These are phyloP conservation scores for Cremastobaeus sp. DNA, from an alignment of 2,888 invertebrate species.

Conservation along the genomic window DNA sequence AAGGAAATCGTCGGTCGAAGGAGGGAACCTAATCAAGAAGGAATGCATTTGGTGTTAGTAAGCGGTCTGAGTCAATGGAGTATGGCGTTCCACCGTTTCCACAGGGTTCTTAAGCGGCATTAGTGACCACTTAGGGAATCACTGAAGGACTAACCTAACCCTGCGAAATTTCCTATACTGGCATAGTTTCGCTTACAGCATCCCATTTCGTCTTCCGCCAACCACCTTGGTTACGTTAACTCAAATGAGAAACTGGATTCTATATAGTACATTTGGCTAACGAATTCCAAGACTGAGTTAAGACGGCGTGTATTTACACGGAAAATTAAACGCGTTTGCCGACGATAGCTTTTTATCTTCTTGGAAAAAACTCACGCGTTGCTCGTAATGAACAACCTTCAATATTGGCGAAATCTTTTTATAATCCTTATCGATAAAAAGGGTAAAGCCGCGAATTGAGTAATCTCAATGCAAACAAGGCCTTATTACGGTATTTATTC, in stretches of 20 bases:
- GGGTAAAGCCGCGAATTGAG: no score
- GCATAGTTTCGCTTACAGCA: slow-evolving; percentile 64
- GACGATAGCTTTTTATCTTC: slow-evolving; percentile 3
- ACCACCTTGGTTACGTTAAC: slow-evolving; percentile 48
- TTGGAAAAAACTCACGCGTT: no score
- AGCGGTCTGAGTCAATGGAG: slow-evolving; percentile 69
- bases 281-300: slow-evolving; percentile 59
- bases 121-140: slow-evolving; percentile 75
- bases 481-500: no score
- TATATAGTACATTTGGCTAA: slow-evolving; percentile 35
- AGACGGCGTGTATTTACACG: slow-evolving; percentile 5
- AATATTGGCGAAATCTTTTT: no score
- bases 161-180: slow-evolving; percentile 68
- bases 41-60: slow-evolving; percentile 73
- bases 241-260: slow-evolving; percentile 55
- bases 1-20: slow-evolving; percentile 66
- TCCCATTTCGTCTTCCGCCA: slow-evolving; percentile 65
- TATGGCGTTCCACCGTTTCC: slow-evolving; percentile 71
- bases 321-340: slow-evolving; percentile 12
- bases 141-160: slow-evolving; percentile 68
- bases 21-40: slow-evolving; percentile 72
- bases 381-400: no score
- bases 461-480: slow-evolving; percentile 46
- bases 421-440: no score
- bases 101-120: slow-evolving; percentile 72